phyloP scores from a whole-genome alignment of 1,140 invertebrate species.

The Lordiphosa clarofinis region DNA sequence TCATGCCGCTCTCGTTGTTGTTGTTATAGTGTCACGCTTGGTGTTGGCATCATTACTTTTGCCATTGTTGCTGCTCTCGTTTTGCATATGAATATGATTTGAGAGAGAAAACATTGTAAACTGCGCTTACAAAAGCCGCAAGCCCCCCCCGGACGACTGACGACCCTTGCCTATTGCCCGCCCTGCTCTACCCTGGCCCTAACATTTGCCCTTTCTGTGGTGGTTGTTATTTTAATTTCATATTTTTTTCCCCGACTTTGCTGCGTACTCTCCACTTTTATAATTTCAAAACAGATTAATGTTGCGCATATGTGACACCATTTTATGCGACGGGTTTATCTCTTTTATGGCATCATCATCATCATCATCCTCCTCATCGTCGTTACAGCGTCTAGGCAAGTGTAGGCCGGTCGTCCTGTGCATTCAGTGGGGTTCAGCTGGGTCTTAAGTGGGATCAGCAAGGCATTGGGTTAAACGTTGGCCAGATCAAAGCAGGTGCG shows the following conservation, averaged over 20 bases:
- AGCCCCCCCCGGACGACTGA: constrained; percentile 4
- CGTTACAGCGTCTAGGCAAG: constrained; percentile 2
- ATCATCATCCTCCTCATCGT: constrained; percentile 31
- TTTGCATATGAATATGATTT: constrained; percentile 78
- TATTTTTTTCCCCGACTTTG: constrained; percentile 38
- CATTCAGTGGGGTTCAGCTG: constrained; percentile 30
- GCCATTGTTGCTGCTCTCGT: constrained; percentile 50
- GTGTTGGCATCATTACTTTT: constrained; percentile 72
- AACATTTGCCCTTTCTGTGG: constrained; percentile 25
- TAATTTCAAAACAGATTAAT: constrained; percentile 79
- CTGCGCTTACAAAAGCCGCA: constrained; percentile 67
- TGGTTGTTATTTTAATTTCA: constrained; percentile 75
- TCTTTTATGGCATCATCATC: constrained; percentile 73
- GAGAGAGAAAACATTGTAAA: constrained; percentile 58
- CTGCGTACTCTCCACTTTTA: constrained; percentile 59
- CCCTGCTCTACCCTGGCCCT: not conserved
- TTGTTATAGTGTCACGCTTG: constrained; percentile 64
- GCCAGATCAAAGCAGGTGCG: constrained; percentile 55
- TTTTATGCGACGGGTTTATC: constrained; percentile 76
- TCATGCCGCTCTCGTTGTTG: constrained; percentile 4
- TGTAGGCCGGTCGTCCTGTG: constrained; percentile 7
- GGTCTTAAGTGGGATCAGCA: constrained; percentile 57
- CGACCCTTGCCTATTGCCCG: constrained; percentile 10
- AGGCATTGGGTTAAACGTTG: constrained; percentile 39
- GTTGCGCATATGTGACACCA: constrained; percentile 79